Conservation (phyloP, 2,113 vertebrate genomes). For the Puma concolor region DNA sequence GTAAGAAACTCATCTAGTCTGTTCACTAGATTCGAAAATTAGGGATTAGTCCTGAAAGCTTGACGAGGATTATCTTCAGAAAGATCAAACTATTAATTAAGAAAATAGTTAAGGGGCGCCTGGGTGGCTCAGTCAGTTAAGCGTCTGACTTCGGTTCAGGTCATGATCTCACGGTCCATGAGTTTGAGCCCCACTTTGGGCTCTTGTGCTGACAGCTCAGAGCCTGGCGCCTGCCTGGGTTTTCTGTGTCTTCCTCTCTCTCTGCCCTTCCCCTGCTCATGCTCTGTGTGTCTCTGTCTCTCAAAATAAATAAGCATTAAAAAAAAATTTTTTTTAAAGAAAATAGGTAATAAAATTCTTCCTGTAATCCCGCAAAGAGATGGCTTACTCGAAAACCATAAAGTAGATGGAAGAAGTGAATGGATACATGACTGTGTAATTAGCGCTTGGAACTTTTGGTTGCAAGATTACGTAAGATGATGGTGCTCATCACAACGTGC, state of each 20-base stretch:
- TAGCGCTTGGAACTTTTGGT: background rate
- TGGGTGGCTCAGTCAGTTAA: background rate
- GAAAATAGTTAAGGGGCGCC: background rate
- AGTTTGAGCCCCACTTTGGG: accelerated
- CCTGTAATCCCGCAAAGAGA: background rate
- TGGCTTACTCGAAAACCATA: background rate
- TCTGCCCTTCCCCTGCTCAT: background rate
- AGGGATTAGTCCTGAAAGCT: background rate
- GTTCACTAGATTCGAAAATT: background rate
- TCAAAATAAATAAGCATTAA: background rate
- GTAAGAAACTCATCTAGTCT: background rate
- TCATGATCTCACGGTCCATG: background rate
- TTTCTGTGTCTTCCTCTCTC: background rate
- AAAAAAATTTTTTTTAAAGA: background rate
- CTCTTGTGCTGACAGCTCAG: background rate
- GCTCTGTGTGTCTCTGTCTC: too few species aligned
- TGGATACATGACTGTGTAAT: background rate
- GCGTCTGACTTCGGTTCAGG: background rate
- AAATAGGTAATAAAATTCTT: background rate
- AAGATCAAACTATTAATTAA: background rate
- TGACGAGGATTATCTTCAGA: background rate
- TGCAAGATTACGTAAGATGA: background rate
- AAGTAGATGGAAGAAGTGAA: background rate
- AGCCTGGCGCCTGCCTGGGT: background rate
- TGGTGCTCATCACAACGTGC: accelerated